Conservation (phyloP, 2,888 invertebrate species). For the Panzeria rudis region DNA sequence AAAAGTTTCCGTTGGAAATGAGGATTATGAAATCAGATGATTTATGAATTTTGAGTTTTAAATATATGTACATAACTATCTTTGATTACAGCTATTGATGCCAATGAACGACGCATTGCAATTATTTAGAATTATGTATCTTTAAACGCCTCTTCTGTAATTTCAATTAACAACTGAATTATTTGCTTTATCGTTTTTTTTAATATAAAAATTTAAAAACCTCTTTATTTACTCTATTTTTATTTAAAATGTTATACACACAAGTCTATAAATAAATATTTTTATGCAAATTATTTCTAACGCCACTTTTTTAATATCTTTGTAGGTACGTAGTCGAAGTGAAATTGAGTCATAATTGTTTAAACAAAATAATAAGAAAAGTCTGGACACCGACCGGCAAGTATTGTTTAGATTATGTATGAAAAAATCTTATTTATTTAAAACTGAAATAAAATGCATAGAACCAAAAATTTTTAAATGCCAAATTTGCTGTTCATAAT, state of each 20-base stretch:
- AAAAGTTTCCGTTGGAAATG: constrained; percentile 31
- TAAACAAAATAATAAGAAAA: constrained; percentile 12
- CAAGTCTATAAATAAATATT: constrained; percentile 37
- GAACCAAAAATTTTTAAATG: constrained; percentile 11
- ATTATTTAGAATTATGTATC: background rate
- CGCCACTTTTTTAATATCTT: constrained; percentile 45
- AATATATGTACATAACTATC: background rate
- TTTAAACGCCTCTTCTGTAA: background rate
- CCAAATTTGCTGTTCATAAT: background rate
- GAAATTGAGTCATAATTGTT: constrained; percentile 53
- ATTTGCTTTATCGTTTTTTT: background rate
- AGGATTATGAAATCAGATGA: background rate
- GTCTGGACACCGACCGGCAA: constrained; percentile 51
- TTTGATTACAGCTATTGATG: background rate
- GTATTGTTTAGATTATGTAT: constrained; percentile 46
- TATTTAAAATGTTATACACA: background rate
- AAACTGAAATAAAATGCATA: background rate
- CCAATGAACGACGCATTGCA: background rate
- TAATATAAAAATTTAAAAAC: background rate
- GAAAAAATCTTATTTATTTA: constrained; percentile 11
- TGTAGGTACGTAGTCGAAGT: constrained; percentile 71
- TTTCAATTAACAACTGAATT: background rate
- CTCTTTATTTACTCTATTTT: background rate
- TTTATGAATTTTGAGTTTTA: background rate
- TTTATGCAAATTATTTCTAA: constrained; percentile 53